A percentile compares a stretch with the other conserved stretches of the same genome.
These are phyloP conservation scores for Hipposideros armiger DNA, from an alignment of 2,113 vertebrate species.

Conservation along the genomic window DNA sequence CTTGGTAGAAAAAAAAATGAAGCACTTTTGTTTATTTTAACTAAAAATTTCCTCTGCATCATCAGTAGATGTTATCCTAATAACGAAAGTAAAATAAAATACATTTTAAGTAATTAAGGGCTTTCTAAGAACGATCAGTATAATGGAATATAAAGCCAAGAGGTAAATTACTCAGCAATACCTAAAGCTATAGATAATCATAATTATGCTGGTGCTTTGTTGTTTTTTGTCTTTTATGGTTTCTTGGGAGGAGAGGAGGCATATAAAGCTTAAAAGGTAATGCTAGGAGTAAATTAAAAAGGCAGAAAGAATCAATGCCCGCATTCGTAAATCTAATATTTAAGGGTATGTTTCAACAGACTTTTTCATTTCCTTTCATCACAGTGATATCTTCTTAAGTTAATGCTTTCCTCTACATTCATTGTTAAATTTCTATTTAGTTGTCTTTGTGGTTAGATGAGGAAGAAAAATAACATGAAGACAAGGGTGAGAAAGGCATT, in stretches of 20 bases:
- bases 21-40: no score
- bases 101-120: background rate
- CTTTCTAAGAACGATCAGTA: background rate
- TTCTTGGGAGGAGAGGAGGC: no score
- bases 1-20: constrained; percentile 46
- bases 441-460: background rate
- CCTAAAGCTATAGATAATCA: background rate
- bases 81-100: background rate
- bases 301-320: background rate
- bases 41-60: background rate
- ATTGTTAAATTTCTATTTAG: background rate
- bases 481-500: background rate
- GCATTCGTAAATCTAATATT: background rate
- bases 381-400: background rate
- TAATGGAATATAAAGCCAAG: background rate
- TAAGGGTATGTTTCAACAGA: background rate
- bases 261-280: background rate
- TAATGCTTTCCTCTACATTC: background rate
- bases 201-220: background rate
- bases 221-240: background rate
- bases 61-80: background rate
- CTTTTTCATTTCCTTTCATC: background rate
- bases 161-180: background rate
- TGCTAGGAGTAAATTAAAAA: background rate
- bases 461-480: background rate